A percentile compares a stretch with the other conserved stretches of the same genome.
Evolutionary conservation across 1,140 invertebrate species (phyloP).

Genomic region (Meteorus sp.): DNA sequence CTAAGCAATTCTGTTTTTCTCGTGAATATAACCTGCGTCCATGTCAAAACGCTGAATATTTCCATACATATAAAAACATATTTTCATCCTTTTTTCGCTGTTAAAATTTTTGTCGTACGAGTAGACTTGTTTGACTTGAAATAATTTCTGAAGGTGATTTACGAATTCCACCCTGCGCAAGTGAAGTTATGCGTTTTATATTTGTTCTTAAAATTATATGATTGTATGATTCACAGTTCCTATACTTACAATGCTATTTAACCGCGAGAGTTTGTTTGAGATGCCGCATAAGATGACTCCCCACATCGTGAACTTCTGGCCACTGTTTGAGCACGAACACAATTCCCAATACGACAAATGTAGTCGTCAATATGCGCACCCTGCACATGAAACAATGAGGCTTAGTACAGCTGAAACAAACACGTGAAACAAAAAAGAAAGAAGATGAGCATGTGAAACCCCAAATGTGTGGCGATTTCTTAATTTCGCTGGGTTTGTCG

Average conservation of each 20-base stretch:
- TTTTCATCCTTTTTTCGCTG: background rate
- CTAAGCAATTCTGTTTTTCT: slow-evolving; percentile 2
- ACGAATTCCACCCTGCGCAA: slow-evolving; percentile 41
- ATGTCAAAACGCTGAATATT: background rate
- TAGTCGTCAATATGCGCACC: slow-evolving; percentile 82
- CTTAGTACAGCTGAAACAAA: slow-evolving; percentile 59
- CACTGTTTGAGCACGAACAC: slow-evolving; percentile 85
- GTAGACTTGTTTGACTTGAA: background rate
- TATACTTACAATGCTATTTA: slow-evolving; percentile 61
- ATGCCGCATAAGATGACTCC: slow-evolving; percentile 68
- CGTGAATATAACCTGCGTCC: background rate
- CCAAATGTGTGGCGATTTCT: background rate
- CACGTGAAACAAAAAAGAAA: slow-evolving; percentile 46
- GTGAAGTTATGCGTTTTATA: background rate
- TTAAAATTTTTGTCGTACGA: background rate
- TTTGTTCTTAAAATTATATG: background rate
- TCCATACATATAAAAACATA: too few relatives aligned
- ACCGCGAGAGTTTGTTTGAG: slow-evolving; percentile 69
- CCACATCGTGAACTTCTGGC: slow-evolving; percentile 81
- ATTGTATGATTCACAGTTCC: background rate
- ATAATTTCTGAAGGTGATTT: slow-evolving; percentile 28
- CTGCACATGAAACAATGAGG: slow-evolving; percentile 67
- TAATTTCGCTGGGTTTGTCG: background rate
- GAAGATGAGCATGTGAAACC: slow-evolving; percentile 47
- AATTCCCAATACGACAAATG: slow-evolving; percentile 74